Evolutionary conservation across 2,888 invertebrate species (phyloP).

Genomic region (Cheilosia soror): DNA sequence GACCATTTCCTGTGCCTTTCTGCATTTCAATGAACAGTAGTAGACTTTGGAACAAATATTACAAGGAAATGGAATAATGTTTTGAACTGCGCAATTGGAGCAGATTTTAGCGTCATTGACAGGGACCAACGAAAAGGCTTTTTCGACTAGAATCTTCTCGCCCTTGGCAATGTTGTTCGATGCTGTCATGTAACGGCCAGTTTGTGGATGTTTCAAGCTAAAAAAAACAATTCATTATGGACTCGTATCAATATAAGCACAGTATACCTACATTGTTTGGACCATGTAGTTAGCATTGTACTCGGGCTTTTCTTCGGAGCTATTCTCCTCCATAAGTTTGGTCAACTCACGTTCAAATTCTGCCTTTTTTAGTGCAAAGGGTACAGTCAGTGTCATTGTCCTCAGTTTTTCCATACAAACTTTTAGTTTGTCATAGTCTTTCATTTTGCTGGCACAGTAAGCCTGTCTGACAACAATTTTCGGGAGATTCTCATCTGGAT

Average conservation of each 20-base stretch:
- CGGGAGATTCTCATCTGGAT: constrained; percentile 64
- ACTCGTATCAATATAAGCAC: neutral
- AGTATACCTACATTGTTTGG: constrained; percentile 43
- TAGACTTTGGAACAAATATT: constrained; percentile 86
- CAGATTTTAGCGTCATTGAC: constrained; percentile 86
- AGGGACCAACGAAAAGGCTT: constrained; percentile 91
- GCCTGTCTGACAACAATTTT: constrained; percentile 70
- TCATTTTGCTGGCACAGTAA: constrained; percentile 46
- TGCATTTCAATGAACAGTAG: constrained; percentile 89
- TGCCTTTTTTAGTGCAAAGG: constrained; percentile 10
- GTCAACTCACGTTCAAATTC: constrained; percentile 33
- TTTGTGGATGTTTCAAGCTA: constrained; percentile 32
- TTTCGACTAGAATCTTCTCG: constrained; percentile 91
- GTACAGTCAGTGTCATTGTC: constrained; percentile 12
- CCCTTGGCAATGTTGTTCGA: constrained; percentile 86
- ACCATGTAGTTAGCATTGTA: constrained; percentile 9
- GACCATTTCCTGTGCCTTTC: constrained; percentile 84
- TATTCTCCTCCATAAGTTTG: neutral
- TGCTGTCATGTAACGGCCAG: constrained; percentile 84
- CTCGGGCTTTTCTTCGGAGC: neutral
- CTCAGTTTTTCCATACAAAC: constrained; percentile 33
- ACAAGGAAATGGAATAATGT: constrained; percentile 89
- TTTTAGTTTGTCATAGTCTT: constrained; percentile 33
- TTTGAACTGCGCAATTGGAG: constrained; percentile 88
- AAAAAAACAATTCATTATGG: neutral